Evolutionary conservation across 2,113 vertebrate species (phyloP).

Genomic region (Alaudala cheleensis): DNA sequence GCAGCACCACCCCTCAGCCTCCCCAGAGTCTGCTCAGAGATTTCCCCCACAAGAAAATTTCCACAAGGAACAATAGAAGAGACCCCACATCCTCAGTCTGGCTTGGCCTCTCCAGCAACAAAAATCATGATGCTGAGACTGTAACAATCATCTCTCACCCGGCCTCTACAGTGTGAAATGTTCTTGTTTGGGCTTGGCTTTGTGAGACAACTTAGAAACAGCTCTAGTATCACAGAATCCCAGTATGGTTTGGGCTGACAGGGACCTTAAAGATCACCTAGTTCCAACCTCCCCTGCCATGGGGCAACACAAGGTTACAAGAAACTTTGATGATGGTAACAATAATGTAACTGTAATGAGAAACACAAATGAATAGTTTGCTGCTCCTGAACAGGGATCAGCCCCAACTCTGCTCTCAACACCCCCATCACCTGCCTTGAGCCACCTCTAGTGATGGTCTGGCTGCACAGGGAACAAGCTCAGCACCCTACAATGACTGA

Average conservation of each 20-base stretch:
- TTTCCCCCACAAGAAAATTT: neutral
- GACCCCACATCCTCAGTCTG: neutral
- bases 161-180: fast-evolving
- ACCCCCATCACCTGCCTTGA: fast-evolving
- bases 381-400: neutral
- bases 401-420: neutral
- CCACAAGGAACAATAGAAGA: neutral
- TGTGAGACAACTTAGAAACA: fast-evolving
- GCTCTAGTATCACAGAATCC: neutral
- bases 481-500: neutral
- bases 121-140: fast-evolving
- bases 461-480: neutral
- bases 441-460: neutral
- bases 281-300: neutral
- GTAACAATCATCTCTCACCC: fast-evolving
- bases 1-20: neutral
- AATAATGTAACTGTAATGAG: fast-evolving
- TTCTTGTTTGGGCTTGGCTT: neutral
- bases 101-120: neutral
- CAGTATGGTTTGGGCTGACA: neutral
- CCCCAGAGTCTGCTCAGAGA: fast-evolving
- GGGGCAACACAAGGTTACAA: fast-evolving
- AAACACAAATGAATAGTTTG: neutral
- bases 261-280: neutral
- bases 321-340: neutral